These are phyloP conservation scores for Pardalotus punctatus DNA, from an alignment of 2,113 vertebrate species.

Conservation along the genomic window DNA sequence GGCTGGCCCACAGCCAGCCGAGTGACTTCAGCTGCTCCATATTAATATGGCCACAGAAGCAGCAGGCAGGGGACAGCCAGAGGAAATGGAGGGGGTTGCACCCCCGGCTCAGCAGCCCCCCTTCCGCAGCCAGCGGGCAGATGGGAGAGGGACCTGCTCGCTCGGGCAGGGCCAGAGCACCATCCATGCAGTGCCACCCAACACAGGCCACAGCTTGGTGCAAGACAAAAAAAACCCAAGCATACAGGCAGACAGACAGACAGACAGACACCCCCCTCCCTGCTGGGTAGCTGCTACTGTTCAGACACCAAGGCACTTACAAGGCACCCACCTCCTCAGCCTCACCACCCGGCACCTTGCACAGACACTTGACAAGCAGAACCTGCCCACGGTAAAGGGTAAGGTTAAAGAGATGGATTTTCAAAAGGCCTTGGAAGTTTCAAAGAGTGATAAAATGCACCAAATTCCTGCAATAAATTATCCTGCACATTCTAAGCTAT, in stretches of 20 bases:
- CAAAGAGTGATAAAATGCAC: neutral
- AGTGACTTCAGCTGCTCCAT: constrained; percentile 80
- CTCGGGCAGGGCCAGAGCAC: fast-evolving
- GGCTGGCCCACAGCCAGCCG: constrained; percentile 77
- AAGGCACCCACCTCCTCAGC: neutral
- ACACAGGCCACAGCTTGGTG: fast-evolving
- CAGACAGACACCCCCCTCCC: neutral
- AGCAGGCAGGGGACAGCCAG: constrained; percentile 40
- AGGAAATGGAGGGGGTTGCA: constrained; percentile 31
- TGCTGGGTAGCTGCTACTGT: neutral
- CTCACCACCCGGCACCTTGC: fast-evolving
- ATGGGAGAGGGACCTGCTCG: fast-evolving
- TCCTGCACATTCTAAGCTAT: constrained; percentile 18
- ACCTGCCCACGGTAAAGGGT: neutral
- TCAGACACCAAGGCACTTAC: neutral
- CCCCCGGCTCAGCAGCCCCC: neutral
- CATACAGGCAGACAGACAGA: neutral
- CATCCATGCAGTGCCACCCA: neutral
- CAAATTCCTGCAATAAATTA: constrained; percentile 45
- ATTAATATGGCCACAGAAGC: constrained; percentile 72
- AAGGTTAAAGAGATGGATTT: neutral
- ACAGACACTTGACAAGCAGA: fast-evolving
- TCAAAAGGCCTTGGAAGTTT: neutral
- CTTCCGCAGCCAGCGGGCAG: neutral
- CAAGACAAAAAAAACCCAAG: neutral